Percentiles rank a stretch among this genome's conserved stretches.
Conservation (phyloP, 2,888 invertebrate genomes). For the Candidula unifasciata region DNA sequence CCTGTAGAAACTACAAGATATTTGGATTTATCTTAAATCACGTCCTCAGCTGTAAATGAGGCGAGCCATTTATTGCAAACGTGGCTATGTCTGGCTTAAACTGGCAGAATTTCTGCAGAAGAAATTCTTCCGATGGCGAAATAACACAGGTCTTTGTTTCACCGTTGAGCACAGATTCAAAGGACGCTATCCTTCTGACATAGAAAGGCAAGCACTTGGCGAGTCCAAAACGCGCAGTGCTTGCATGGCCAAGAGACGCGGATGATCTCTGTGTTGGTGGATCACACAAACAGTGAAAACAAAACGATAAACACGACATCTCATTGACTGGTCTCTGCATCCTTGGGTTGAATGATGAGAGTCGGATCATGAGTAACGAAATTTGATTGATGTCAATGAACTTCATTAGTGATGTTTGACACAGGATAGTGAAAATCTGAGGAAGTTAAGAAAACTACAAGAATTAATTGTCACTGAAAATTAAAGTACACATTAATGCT, state of each 20-base stretch:
- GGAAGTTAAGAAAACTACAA: neutral
- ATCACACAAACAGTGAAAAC: conserved; percentile 47
- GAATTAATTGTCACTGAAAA: too few species aligned
- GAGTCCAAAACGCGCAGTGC: neutral
- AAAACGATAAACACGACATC: conserved; percentile 36
- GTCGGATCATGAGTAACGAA: conserved; percentile 55
- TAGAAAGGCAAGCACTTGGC: neutral
- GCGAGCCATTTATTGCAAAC: neutral
- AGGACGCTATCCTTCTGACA: conserved; percentile 19
- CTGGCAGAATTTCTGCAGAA: conserved; percentile 16
- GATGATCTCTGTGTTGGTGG: conserved; percentile 36
- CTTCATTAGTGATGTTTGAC: conserved; percentile 32
- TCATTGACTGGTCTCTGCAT: neutral
- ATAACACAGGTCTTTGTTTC: neutral
- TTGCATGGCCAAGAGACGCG: neutral
- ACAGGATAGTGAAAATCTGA: conserved; percentile 37
- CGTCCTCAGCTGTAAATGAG: neutral
- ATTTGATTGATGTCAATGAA: conserved; percentile 11
- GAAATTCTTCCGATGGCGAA: conserved; percentile 32
- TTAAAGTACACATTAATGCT: too few species aligned
- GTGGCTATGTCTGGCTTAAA: neutral
- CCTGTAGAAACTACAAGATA: too few species aligned
- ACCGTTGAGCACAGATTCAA: conserved; percentile 13
- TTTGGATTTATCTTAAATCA: too few species aligned
- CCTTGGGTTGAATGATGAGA: conserved; percentile 52